Evolutionary conservation across 2,113 vertebrate species (phyloP), one percentile per base, ranked within the genome.

Genomic region (Elanoides forficatus): DNA sequence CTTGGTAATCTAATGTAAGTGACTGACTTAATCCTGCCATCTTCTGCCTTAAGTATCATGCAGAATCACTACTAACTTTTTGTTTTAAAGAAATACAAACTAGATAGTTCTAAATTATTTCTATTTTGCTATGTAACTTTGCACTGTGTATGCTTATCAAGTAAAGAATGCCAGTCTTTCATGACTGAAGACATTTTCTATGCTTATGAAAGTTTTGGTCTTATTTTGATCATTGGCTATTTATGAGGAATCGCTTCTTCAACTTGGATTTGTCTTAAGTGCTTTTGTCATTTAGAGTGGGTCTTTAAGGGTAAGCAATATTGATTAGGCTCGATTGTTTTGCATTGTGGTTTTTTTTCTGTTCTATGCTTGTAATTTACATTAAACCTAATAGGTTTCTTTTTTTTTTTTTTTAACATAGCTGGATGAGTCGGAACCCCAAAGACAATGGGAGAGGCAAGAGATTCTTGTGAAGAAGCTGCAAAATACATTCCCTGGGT

Each of bases 381-480:
- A 48, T 84, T 60, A 40, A 92, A 63, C 13, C 27, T 94, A 75
- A 91, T 53, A 53, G 45, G 6, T 89, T n/a, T 34, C 8, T 62
- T 81, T 56, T 32, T 80, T 47, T 27, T 52, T 40, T 40, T 40
- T 40, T 40, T 40, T 30, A 58, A 82, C 8, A 9, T 89, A 98
- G 97, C 81, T 81, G 93, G 94, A 97, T 89, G 96, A 97, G 63
- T 97, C 97, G 53, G 94, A 67, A 13, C 95, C 98, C 30, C 97
- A 97, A 85, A 98, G 97, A 65, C 97, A 96, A 67, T 99, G 97
- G 98, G 98, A 99, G 92, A 98, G 98, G 71, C 98, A 99, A 96
- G 99, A 99, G 84, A 93, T 95, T 70, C 98, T 99, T 97, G 98
- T 99, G 50, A 95, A 97, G 96, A 99, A 97, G 95, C 98, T 99